Base-by-base conservation (phyloP, 2,113 vertebrate species). In the Sylvietta virens region DNA sequence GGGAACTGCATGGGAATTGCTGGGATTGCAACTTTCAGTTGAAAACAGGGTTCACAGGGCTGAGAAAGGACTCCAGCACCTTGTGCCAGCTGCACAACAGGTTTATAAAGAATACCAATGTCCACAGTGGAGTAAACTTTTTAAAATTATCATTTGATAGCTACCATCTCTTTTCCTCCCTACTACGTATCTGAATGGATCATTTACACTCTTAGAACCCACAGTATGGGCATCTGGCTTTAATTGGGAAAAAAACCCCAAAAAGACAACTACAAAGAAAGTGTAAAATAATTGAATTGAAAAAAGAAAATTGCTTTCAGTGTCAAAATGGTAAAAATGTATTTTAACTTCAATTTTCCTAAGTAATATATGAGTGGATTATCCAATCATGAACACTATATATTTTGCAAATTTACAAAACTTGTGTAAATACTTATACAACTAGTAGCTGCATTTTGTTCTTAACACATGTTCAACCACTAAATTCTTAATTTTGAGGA, bases 1-100 rank as follows among this genome's bases (percentile, higher is more conserved):
- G 88, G 93, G 97, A 98, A 98, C 97, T 81, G 90, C 61, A 73
- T 53, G 48, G n/a, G 35, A 96, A 39, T 92, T 58, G 28, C 69
- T 66, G 37, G 58, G 83, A 58, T 37, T 48, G 12, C 16, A 67
- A 14, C n/a, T 81, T 92, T 58, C 11, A 23, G 56, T 66, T 78
- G 39, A 81, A 78, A 80, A 33, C 42, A 30, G 67, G 1, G 7
- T 76, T 76, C 39, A 20, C 17, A 35, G 45, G 16, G 31, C 54
- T 58, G 47, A 56, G 31, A 53, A 81, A 64, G 9, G 26, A 66
- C 53, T 64, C 18, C 7, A 67, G 27, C 33, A 53, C 45, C 45
- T 51, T 67, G 37, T 84, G 20, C 30, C 30, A 48, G 10, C 8
- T 79, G 31, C 31, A 35, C 23, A 27, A 27, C 33, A 39, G 23